Evolutionary conservation across 2,113 vertebrate species (phyloP).

Genomic region (Cettia cetti): DNA sequence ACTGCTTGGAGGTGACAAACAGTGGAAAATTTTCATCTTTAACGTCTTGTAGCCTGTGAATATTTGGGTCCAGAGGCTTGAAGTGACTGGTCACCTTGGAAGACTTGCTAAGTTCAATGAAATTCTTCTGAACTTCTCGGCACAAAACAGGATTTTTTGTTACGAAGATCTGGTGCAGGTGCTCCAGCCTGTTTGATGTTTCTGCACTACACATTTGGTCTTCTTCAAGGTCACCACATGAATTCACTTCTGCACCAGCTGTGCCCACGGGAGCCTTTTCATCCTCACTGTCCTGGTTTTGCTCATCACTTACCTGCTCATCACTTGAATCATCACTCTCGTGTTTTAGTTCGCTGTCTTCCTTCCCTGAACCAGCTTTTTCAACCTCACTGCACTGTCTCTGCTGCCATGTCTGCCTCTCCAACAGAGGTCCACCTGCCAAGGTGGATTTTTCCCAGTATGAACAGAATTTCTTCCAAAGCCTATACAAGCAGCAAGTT

Average conservation of each 20-base stretch:
- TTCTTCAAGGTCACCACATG: background rate
- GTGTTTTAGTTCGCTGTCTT: background rate
- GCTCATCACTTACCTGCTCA: background rate
- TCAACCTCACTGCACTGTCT: conserved; percentile 19
- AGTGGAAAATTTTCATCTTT: conserved; percentile 79
- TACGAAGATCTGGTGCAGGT: conserved; percentile 79
- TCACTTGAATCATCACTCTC: background rate
- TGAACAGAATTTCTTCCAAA: conserved; percentile 77
- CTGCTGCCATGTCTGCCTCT: conserved; percentile 64
- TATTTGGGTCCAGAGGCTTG: conserved; percentile 67
- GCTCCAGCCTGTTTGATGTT: conserved; percentile 52
- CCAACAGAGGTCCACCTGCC: conserved; percentile 69
- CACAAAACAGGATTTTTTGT: conserved; percentile 83
- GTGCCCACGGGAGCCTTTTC: background rate
- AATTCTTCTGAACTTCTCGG: conserved; percentile 80
- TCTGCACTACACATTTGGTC: background rate
- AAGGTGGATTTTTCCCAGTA: conserved; percentile 76
- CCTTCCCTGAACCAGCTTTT: background rate
- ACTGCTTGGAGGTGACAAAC: conserved; percentile 78
- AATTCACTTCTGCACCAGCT: background rate
- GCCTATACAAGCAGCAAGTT: conserved; percentile 78
- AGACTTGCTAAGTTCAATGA: conserved; percentile 79
- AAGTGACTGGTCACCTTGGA: conserved; percentile 76
- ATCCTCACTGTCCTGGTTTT: background rate
- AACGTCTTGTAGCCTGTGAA: conserved; percentile 77